phyloP scores from a whole-genome alignment of 2,888 invertebrate genomes.

The Erynnis tages region DNA sequence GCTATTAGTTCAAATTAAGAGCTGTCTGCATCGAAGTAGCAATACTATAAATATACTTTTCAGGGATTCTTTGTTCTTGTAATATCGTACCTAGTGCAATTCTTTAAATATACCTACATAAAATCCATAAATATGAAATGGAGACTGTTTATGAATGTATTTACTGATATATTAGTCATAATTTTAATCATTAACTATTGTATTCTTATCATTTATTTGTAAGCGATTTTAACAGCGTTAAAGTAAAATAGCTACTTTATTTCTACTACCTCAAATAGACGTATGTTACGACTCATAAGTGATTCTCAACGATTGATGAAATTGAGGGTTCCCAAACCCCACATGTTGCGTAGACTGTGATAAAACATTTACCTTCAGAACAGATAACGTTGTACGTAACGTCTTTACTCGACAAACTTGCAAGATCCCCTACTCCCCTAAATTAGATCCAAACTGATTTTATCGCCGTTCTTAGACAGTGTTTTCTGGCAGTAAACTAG shows the following conservation, averaged over 20 bases:
- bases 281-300: too few species aligned
- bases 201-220: neutral
- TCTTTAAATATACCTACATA: neutral
- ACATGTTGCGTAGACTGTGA: slow-evolving; percentile 4
- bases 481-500: slow-evolving; percentile 39
- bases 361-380: slow-evolving; percentile 14
- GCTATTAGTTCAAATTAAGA: slow-evolving; percentile 81
- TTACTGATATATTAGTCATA: too few species aligned
- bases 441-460: slow-evolving; percentile 30
- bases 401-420: slow-evolving; percentile 24
- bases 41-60: slow-evolving; percentile 47
- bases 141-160: too few species aligned
- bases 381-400: slow-evolving; percentile 9
- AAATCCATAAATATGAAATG: neutral
- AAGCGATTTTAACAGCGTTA: too few species aligned
- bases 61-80: slow-evolving; percentile 3
- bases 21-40: slow-evolving; percentile 55
- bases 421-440: slow-evolving; percentile 23
- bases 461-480: slow-evolving; percentile 34
- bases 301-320: neutral
- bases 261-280: too few species aligned
- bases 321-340: neutral
- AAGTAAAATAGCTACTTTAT: too few species aligned
- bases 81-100: neutral
- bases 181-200: too few species aligned